These are phyloP conservation scores for Heliothis peltigera DNA, from an alignment of 2,888 invertebrate genomes.

Conservation along the genomic window DNA sequence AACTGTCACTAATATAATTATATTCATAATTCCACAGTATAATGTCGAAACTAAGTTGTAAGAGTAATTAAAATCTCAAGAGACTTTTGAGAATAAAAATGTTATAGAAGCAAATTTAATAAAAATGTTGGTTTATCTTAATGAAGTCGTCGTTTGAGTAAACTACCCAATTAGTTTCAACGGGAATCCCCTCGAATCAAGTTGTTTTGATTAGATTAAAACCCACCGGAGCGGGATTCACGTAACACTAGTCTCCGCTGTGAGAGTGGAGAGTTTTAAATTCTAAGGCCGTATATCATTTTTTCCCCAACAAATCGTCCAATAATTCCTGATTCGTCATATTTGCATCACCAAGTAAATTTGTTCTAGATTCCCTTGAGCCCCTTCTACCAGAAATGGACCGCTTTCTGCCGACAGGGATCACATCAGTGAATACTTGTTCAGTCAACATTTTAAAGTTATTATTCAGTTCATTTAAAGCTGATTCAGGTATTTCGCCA, in stretches of 20 bases:
- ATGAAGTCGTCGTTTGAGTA: conserved; percentile 33
- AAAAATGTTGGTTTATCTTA: conserved; percentile 36
- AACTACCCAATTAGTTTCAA: conserved; percentile 42
- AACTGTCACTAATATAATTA: conserved; percentile 9
- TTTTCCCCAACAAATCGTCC: conserved; percentile 83
- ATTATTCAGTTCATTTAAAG: conserved; percentile 81
- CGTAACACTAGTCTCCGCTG: conserved; percentile 18
- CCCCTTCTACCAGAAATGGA: conserved; percentile 75
- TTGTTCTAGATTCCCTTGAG: conserved; percentile 71
- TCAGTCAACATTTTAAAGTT: conserved; percentile 83
- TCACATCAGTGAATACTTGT: conserved; percentile 72
- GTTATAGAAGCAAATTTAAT: conserved; percentile 24
- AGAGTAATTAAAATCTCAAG: conserved; percentile 21
- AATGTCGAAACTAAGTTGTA: conserved; percentile 22
- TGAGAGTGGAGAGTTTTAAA: conserved; percentile 19
- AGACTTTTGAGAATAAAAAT: conserved; percentile 17
- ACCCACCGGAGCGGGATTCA: conserved; percentile 10
- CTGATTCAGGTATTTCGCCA: conserved; percentile 75
- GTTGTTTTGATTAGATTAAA: conserved; percentile 46
- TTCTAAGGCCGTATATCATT: conserved; percentile 75
- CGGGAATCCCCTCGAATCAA: conserved; percentile 12
- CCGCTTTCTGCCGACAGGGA: conserved; percentile 73
- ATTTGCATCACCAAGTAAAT: conserved; percentile 78
- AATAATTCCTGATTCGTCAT: conserved; percentile 84
- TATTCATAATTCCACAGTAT: background rate